These are phyloP conservation scores for Odontocolon sp. DNA, from an alignment of 2,888 invertebrate species.

Conservation along the genomic window DNA sequence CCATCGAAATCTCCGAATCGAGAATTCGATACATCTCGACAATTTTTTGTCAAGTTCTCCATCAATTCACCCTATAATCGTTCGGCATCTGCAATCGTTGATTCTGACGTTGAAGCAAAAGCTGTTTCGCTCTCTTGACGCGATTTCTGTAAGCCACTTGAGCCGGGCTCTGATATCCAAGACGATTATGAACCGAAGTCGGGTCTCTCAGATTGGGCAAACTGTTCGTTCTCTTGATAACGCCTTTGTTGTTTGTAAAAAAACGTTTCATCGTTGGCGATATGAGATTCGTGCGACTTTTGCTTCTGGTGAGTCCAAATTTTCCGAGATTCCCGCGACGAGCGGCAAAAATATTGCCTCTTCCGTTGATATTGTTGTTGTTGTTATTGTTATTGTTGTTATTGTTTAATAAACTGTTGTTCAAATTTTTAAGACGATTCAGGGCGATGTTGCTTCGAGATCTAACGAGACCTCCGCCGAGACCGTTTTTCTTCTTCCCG, in stretches of 20 bases:
- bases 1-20: no score
- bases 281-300: constrained; percentile 73
- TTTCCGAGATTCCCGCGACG: constrained; percentile 68
- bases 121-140: constrained; percentile 77
- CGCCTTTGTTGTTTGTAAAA: constrained; percentile 67
- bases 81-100: constrained; percentile 72
- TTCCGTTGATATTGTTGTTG: constrained; percentile 58
- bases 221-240: constrained; percentile 74
- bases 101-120: constrained; percentile 74
- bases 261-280: constrained; percentile 66
- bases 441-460: constrained; percentile 71
- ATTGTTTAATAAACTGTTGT: constrained; percentile 32
- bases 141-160: constrained; percentile 78
- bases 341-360: constrained; percentile 66
- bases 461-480: constrained; percentile 61
- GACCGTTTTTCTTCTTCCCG: constrained; percentile 27
- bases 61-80: constrained; percentile 72
- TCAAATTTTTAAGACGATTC: constrained; percentile 62
- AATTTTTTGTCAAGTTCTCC: background rate
- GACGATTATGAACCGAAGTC: constrained; percentile 76
- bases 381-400: constrained; percentile 59
- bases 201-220: constrained; percentile 77
- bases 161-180: constrained; percentile 78
- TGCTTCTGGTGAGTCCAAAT: constrained; percentile 73
- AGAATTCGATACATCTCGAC: no score